Evolutionary conservation across 2,888 invertebrate species (phyloP).

Genomic region (Prosapia bicincta): DNA sequence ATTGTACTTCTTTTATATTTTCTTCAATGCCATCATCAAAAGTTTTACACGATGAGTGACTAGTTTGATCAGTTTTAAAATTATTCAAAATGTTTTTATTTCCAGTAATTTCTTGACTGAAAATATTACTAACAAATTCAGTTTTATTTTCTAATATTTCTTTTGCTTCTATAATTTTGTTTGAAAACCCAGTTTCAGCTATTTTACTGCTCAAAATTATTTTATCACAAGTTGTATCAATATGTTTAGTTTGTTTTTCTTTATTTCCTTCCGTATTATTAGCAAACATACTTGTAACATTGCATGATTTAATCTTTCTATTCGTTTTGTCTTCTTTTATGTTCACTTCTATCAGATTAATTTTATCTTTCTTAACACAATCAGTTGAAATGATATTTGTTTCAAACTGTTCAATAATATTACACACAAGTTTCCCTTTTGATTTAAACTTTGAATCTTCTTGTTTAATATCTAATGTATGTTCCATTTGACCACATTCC

Average conservation of each 20-base stretch:
- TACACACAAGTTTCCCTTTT: conserved; percentile 11
- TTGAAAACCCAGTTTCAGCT: neutral
- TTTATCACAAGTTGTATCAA: no score
- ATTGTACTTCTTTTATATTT: neutral
- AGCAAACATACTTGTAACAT: neutral
- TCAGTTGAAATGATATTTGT: neutral
- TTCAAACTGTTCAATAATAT: conserved; percentile 17
- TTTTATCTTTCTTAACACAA: neutral
- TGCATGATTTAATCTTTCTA: neutral
- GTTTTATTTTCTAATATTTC: no score
- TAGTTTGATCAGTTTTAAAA: neutral
- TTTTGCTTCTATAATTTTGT: no score
- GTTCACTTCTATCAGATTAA: neutral
- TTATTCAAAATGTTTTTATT: neutral
- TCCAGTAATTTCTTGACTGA: neutral
- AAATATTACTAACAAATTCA: neutral
- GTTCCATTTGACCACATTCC: neutral
- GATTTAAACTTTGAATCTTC: neutral
- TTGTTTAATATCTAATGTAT: neutral
- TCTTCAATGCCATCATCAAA: neutral
- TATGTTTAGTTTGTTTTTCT: neutral
- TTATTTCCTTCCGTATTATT: neutral
- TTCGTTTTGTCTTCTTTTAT: neutral
- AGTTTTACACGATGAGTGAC: no score
- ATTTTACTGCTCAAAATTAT: neutral